Evolutionary conservation across 1,140 invertebrate species (phyloP).

Genomic region (Brachionus rubens): DNA sequence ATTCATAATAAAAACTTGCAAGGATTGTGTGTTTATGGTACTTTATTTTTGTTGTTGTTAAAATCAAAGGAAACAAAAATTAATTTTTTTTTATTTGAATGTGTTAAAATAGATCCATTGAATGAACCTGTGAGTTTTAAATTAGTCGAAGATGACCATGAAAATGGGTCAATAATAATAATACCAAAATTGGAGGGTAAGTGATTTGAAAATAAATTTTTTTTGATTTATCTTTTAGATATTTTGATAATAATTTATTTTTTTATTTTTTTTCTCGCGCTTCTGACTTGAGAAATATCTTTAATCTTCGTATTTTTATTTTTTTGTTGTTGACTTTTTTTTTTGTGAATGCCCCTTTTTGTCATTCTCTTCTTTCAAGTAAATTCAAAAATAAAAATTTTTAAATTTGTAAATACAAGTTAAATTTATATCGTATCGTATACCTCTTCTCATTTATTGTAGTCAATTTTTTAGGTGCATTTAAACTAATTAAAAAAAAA

Average conservation of each 20-base stretch:
- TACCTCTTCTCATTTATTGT: too few relatives aligned
- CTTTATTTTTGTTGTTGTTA: not conserved
- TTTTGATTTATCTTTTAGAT: not conserved
- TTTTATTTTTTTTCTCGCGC: not conserved
- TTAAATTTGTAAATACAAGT: not conserved
- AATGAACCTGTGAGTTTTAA: conserved; percentile 21
- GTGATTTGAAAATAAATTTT: not conserved
- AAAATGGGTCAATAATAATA: conserved; percentile 35
- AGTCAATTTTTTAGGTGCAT: too few relatives aligned
- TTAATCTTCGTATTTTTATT: too few relatives aligned
- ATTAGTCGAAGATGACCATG: conserved; percentile 34
- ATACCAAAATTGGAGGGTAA: conserved; percentile 16
- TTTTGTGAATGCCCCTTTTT: too few relatives aligned
- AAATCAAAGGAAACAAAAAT: not conserved
- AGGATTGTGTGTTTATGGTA: conserved; percentile 31
- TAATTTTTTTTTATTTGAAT: not conserved
- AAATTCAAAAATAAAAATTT: too few relatives aligned
- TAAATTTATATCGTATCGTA: too few relatives aligned
- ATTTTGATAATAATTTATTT: not conserved
- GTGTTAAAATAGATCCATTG: conserved; percentile 31
- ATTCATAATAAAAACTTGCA: conserved; percentile 27
- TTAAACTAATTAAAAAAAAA: too few relatives aligned
- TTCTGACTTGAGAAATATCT: not conserved
- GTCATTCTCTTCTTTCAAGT: too few relatives aligned
- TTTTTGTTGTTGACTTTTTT: too few relatives aligned